Conservation (phyloP, 2,888 invertebrate genomes). For the Lutraria lutraria region DNA sequence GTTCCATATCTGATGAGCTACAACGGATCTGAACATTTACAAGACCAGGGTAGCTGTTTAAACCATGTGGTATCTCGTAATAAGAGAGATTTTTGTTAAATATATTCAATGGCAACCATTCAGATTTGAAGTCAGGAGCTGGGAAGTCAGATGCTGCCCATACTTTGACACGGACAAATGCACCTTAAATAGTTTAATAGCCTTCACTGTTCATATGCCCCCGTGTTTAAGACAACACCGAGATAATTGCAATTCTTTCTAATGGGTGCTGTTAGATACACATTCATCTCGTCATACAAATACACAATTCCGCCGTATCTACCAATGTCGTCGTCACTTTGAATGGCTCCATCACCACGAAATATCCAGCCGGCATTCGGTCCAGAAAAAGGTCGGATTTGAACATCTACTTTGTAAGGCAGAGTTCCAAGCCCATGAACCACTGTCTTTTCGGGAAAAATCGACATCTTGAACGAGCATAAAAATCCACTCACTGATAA, state of each 20-base stretch:
- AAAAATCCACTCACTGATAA: constrained; percentile 54
- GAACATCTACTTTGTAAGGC: constrained; percentile 62
- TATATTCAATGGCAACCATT: constrained; percentile 47
- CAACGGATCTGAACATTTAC: constrained; percentile 45
- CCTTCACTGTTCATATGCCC: background rate
- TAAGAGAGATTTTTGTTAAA: constrained; percentile 22
- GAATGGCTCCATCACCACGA: constrained; percentile 46
- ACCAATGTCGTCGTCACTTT: constrained; percentile 53
- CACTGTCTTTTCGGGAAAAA: constrained; percentile 6
- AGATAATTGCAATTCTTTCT: constrained; percentile 38
- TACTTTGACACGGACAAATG: constrained; percentile 46
- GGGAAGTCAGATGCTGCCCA: constrained; percentile 45
- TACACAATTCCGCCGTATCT: constrained; percentile 59
- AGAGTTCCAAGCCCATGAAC: constrained; percentile 47
- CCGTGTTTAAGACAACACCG: constrained; percentile 51
- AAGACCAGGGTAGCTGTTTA: constrained; percentile 45
- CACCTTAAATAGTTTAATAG: constrained; percentile 27
- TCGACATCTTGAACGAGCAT: constrained; percentile 46
- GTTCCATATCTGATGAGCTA: background rate
- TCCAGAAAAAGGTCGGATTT: constrained; percentile 48
- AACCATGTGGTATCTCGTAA: constrained; percentile 35
- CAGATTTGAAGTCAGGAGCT: constrained; percentile 34
- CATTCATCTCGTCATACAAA: constrained; percentile 56
- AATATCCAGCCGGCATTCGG: constrained; percentile 56
- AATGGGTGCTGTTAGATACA: constrained; percentile 46